phyloP scores from a whole-genome alignment of 2,113 vertebrate species.

The Indicator maculatus region DNA sequence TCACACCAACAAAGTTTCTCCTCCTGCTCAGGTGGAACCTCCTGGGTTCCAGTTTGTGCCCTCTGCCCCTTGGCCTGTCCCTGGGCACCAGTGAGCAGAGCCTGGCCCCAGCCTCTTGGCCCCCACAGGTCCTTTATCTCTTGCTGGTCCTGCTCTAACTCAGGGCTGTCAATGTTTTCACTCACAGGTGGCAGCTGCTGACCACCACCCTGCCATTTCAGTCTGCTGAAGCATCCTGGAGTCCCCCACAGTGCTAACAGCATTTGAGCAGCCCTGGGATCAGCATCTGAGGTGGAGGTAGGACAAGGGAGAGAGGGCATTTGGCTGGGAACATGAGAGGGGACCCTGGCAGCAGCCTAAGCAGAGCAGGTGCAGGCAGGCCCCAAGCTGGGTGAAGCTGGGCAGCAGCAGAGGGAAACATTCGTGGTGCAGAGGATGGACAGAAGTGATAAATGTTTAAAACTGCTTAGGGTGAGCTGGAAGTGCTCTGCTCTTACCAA shows the following conservation, averaged over 20 bases:
- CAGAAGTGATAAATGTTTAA: background rate
- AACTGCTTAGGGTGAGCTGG: background rate
- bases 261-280: accelerated
- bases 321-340: background rate
- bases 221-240: background rate
- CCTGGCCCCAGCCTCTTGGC: no score
- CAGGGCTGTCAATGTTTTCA: background rate
- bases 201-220: accelerated
- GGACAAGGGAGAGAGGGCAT: background rate
- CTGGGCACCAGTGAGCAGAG: no score
- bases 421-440: background rate
- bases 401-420: background rate
- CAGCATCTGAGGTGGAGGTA: background rate
- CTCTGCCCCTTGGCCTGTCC: no score
- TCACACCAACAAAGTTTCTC: no score
- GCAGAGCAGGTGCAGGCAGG: background rate
- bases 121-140: no score
- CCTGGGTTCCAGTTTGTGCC: no score
- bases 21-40: no score
- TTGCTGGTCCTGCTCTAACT: background rate
- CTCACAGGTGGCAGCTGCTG: background rate
- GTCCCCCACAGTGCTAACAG: accelerated
- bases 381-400: background rate
- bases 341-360: background rate
- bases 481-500: background rate